phyloP scores from a whole-genome alignment of 2,797 vertebrate species.

The Eulemur mongoz region DNA sequence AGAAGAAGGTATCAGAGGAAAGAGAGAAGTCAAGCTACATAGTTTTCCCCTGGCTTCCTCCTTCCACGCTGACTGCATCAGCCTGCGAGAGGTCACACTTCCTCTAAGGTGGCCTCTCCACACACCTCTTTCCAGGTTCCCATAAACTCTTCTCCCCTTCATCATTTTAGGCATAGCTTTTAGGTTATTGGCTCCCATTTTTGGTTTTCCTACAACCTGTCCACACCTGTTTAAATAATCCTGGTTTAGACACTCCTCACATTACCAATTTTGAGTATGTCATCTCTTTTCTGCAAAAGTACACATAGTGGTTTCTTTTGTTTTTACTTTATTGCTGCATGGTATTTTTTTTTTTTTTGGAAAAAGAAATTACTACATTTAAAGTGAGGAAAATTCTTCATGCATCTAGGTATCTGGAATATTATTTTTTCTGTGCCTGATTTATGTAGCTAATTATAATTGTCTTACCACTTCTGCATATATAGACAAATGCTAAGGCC shows the following conservation, averaged over 20 bases:
- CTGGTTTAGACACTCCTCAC: neutral
- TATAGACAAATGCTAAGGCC: neutral
- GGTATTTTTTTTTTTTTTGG: neutral
- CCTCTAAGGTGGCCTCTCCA: neutral
- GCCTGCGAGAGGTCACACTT: too few relatives aligned
- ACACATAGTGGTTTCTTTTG: neutral
- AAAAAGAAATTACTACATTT: neutral
- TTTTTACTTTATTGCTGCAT: neutral
- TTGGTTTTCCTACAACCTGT: neutral
- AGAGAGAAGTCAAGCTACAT: neutral
- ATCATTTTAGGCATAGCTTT: neutral
- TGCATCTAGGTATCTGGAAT: neutral
- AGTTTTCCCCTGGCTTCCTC: neutral
- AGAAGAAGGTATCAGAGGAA: neutral
- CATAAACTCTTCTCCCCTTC: neutral
- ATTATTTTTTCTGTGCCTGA: too few relatives aligned
- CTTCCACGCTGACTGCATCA: neutral
- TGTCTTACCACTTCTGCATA: neutral
- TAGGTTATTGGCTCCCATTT: neutral
- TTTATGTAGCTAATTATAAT: neutral
- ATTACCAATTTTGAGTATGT: neutral
- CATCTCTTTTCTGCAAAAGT: neutral
- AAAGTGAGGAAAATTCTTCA: neutral
- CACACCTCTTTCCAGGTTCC: neutral
- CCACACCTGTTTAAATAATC: neutral